Base-by-base conservation (phyloP, 2,888 invertebrate species). In the Flexamia atlantica region DNA sequence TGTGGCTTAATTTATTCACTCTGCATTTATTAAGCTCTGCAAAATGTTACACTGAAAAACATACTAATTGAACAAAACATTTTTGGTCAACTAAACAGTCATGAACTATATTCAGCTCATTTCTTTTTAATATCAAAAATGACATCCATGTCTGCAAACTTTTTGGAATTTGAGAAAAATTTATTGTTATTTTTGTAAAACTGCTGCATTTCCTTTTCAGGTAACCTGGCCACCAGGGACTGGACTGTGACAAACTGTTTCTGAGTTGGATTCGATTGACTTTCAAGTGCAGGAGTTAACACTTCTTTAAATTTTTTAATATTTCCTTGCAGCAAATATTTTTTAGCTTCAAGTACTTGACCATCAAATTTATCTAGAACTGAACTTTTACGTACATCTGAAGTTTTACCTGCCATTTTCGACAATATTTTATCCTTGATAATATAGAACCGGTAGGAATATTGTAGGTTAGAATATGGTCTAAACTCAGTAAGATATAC, bases 121-220 rank as follows among this genome's bases (percentile, higher is more conserved):
- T 46, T 25, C 17, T 76, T 46, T 76, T 72, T 42, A 76, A 76
- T 1, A n/a, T 79, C 57, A n/a, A 64, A 64, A 28, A 2, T 5
- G 9, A 79, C 79, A n/a, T 79, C 57, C 79, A 57, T 57, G 1
- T 79, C 79, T 57, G 57, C 20, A 57, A 32, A 57, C 28, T 79
- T 79, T 12, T 79, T 50, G 36, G 79, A 57, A n/a, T 79, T 28
- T 9, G 79, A 30, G 36, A 79, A 79, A 32, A 79, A 79, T 25
- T 57, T 79, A 1, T 9, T 20, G 46, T 79, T 79, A n/a, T 53
- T 57, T 0, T 17, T 57, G 36, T 79, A 79, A 57, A 79, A 79
- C 20, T 79, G 36, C 7, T 57, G 14, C 57, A 79, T 79, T 12
- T 17, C 14, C 4, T 79, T 30, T 9, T 17, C 5, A 12, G 79